phyloP scores from a whole-genome alignment of 2,797 vertebrate genomes.

The Brachyrhaphis roseni region DNA sequence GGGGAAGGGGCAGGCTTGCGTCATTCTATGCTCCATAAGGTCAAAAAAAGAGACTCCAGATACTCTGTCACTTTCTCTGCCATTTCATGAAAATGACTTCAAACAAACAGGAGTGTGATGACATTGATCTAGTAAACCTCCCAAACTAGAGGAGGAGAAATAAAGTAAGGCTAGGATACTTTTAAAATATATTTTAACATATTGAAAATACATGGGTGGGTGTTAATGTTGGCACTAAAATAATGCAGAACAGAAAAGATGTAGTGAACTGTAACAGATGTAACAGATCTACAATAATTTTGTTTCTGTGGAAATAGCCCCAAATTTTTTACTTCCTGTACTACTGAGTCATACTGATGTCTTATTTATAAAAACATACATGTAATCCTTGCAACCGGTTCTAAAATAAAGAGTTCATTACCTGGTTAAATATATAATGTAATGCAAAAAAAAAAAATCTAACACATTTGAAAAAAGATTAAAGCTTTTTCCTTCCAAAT shows the following conservation, averaged over 20 bases:
- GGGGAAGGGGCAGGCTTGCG: no score
- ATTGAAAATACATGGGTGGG: neutral
- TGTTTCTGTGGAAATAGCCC: neutral
- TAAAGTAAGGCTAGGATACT: neutral
- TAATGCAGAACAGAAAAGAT: neutral
- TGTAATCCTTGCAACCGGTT: neutral
- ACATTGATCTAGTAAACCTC: neutral
- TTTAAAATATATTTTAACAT: neutral
- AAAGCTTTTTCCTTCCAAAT: no score
- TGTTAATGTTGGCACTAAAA: neutral
- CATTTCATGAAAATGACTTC: neutral
- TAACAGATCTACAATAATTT: neutral
- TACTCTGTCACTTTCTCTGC: no score
- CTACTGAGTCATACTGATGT: neutral
- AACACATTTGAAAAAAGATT: no score
- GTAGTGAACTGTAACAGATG: neutral
- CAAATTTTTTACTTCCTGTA: neutral
- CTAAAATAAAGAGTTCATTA: neutral
- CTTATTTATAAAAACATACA: neutral
- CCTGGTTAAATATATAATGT: neutral
- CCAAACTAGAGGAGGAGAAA: neutral
- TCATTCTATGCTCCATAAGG: no score
- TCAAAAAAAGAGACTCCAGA: no score
- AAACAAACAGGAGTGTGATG: neutral
- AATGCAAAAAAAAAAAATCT: neutral